Conservation (phyloP, 2,113 vertebrate species). For the Eurypyga helias region DNA sequence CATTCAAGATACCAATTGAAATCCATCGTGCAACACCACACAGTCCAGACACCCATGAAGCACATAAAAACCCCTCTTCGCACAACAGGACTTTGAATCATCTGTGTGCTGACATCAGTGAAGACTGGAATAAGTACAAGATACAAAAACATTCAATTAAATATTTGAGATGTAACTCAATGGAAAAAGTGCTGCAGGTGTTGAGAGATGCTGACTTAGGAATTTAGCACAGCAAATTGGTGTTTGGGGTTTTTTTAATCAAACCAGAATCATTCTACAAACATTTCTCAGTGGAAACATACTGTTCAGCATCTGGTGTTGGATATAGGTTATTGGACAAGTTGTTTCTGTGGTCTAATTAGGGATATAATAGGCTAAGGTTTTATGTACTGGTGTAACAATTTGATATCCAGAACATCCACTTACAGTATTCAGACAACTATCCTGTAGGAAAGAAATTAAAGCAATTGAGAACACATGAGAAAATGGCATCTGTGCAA, state of each 20-base stretch:
- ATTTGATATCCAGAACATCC: neutral
- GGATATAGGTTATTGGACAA: neutral
- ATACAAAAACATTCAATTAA: neutral
- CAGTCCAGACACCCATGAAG: neutral
- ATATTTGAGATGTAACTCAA: neutral
- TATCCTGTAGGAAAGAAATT: neutral
- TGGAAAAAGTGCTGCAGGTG: neutral
- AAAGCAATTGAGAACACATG: neutral
- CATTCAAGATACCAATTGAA: neutral
- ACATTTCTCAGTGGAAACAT: neutral
- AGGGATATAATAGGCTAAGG: neutral
- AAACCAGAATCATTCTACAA: neutral
- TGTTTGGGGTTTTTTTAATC: neutral
- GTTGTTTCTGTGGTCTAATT: neutral
- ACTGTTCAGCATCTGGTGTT: neutral
- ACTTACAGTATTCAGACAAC: neutral
- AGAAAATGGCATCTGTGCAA: neutral
- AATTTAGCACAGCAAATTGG: neutral
- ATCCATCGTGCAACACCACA: neutral
- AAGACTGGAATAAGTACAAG: too few relatives aligned
- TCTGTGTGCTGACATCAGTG: neutral
- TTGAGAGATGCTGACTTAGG: neutral
- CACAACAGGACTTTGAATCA: neutral
- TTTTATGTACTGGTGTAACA: neutral
- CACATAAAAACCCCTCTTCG: neutral